A percentile compares a stretch with the other conserved stretches of the same genome.
Evolutionary conservation across 2,888 invertebrate species (phyloP).

Genomic region (Saturnia pavonia): DNA sequence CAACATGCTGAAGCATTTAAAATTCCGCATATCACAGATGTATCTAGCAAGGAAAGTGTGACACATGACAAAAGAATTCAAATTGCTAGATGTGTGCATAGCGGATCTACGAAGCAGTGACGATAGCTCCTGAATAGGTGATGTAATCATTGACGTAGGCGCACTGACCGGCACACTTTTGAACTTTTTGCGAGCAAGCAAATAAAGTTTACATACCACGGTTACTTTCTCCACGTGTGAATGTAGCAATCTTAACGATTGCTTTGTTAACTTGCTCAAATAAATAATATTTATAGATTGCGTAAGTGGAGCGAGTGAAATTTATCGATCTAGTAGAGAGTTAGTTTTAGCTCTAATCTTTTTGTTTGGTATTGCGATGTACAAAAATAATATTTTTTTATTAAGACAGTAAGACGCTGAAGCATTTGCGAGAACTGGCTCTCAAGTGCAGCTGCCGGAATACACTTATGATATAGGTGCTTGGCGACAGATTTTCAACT

Average conservation of each 20-base stretch:
- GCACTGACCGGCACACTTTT: conserved; percentile 54
- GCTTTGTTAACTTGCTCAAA: conserved; percentile 11
- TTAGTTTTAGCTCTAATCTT: not conserved
- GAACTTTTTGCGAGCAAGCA: conserved; percentile 49
- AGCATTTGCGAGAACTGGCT: too few relatives aligned
- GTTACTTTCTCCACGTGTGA: conserved; percentile 32
- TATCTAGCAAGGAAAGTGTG: conserved; percentile 16
- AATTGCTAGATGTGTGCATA: conserved; percentile 42
- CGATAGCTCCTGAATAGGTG: conserved; percentile 32
- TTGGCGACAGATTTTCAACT: too few relatives aligned
- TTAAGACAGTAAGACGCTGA: too few relatives aligned
- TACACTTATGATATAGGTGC: too few relatives aligned
- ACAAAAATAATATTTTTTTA: not conserved
- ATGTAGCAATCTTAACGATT: conserved; percentile 12
- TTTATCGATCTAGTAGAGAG: not conserved
- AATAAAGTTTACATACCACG: conserved; percentile 50
- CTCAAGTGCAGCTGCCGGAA: too few relatives aligned
- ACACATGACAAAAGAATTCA: conserved; percentile 41
- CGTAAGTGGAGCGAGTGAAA: not conserved
- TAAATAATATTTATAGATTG: not conserved
- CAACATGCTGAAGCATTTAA: not conserved
- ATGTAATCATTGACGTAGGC: conserved; percentile 61
- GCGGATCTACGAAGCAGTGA: conserved; percentile 52
- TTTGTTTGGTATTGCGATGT: not conserved
- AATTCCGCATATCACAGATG: conserved; percentile 1